Evolutionary conservation across 2,888 invertebrate species (phyloP), one percentile per base, ranked within the genome.

Genomic region (Erebia palarica): DNA sequence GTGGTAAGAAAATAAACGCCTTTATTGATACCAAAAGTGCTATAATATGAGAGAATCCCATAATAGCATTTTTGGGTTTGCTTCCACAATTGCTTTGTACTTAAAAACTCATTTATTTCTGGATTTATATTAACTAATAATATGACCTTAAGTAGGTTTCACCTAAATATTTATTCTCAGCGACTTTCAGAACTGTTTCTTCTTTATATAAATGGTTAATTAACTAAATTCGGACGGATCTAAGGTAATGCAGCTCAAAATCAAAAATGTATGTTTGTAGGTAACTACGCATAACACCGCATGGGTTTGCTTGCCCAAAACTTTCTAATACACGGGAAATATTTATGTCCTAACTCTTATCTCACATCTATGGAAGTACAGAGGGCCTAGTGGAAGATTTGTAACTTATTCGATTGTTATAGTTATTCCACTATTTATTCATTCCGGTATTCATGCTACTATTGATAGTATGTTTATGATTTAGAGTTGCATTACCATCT

Each of bases 51-150:
- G 27, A 27, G 49, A 49, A 49, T 58, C 58, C 18, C 36, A n/a
- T 65, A 65, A 47, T 65, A 65, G 44, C 36, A 64, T 1, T 78
- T 75, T 76, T 79, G 77, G 66, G 74, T 76, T 78, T 82, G 88
- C 85, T 86, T 88, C 81, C 77, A 81, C 82, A 86, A 84, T 47
- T 82, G 87, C 89, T 90, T 89, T 80, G 88, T 89, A 89, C 86
- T 88, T 89, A 89, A 87, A 65, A 49, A n/a, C 49, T 49, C 65
- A 60, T 61, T 14, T 9, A 80, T 61, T 70, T 68, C 53, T 65
- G 57, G 5, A 65, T 51, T 18, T 14, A 18, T 21, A 47, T 11
- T 47, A 11, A 1, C 10, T 47, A 47, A 11, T 11, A 47, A 14
- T 36, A 7, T 57, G 10, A 18, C 21, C 18, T 3, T 18, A 10